These are phyloP conservation scores for Hozukius guyotensis DNA, from an alignment of 2,797 vertebrate species.

Conservation along the genomic window DNA sequence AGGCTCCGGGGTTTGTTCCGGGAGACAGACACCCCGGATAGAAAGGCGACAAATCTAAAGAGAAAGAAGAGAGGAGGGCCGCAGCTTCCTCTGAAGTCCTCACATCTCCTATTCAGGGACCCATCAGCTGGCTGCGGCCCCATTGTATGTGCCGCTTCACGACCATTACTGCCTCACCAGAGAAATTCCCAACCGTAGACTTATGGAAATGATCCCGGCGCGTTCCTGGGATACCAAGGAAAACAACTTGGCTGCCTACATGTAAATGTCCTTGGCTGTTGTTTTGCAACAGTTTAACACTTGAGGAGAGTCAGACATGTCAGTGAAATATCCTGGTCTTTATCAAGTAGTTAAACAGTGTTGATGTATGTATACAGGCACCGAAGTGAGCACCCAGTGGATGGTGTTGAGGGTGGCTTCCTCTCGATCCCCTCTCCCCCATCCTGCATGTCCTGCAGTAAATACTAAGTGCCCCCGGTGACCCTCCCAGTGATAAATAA, in stretches of 20 bases:
- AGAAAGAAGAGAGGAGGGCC: slow-evolving; percentile 73
- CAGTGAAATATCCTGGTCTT: slow-evolving; percentile 40
- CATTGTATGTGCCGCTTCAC: slow-evolving; percentile 59
- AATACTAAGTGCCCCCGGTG: slow-evolving; percentile 78
- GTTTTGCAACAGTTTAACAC: slow-evolving; percentile 25
- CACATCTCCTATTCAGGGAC: slow-evolving; percentile 72
- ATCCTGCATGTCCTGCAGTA: slow-evolving; percentile 78
- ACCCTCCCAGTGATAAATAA: slow-evolving; percentile 84
- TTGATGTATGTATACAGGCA: slow-evolving; percentile 49
- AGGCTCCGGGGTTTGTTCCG: slow-evolving; percentile 83
- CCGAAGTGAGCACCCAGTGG: slow-evolving; percentile 26
- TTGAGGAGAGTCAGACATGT: slow-evolving; percentile 19
- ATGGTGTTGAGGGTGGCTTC: slow-evolving; percentile 58
- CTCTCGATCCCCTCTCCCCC: slow-evolving; percentile 52
- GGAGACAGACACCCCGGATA: slow-evolving; percentile 83
- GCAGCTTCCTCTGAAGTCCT: slow-evolving; percentile 78
- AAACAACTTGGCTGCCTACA: slow-evolving; percentile 33
- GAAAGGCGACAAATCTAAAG: slow-evolving; percentile 88
- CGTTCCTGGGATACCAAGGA: slow-evolving; percentile 55
- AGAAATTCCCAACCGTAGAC: slow-evolving; percentile 53
- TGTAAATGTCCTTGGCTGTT: slow-evolving; percentile 27
- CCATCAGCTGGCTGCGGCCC: slow-evolving; percentile 72
- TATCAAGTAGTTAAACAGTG: slow-evolving; percentile 43
- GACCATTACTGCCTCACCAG: slow-evolving; percentile 48
- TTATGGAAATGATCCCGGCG: slow-evolving; percentile 55